phyloP scores from a whole-genome alignment of 1,140 invertebrate genomes.

The Panagrolaimus sp. region DNA sequence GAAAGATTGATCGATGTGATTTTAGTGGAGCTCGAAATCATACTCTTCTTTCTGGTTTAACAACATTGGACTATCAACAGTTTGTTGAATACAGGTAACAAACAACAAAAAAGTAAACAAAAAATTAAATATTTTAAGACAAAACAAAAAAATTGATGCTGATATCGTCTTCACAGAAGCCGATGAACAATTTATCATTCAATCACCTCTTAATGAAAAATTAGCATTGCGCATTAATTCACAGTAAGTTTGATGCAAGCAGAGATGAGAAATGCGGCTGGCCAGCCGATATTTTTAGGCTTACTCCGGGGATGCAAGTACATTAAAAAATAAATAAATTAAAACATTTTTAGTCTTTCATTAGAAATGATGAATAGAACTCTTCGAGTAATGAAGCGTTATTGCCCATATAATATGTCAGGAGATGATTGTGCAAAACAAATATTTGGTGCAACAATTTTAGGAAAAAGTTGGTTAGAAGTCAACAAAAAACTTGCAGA shows the following conservation, averaged over 20 bases:
- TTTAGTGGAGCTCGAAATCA: background rate
- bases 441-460: conserved; percentile 7
- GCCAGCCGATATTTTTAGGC: too few relatives aligned
- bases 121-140: background rate
- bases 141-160: conserved; percentile 18
- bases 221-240: background rate
- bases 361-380: conserved; percentile 18
- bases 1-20: background rate
- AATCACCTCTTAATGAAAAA: conserved; percentile 5
- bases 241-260: conserved; percentile 9
- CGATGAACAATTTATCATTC: conserved; percentile 11
- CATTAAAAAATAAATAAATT: background rate
- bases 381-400: background rate
- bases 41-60: background rate
- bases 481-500: conserved; percentile 9
- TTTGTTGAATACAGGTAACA: conserved; percentile 3
- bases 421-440: conserved; percentile 6
- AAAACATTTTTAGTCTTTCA: background rate
- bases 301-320: too few relatives aligned
- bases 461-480: conserved; percentile 14
- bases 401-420: background rate
- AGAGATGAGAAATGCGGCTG: too few relatives aligned
- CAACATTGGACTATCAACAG: background rate
- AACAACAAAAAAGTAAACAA: background rate
- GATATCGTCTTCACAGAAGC: conserved; percentile 14